Evolutionary conservation across 30 jellyfish, hydroid and myxozoan genomes (phyloP), one percentile per base, ranked within the genome.

Genomic region (Aurelia sp.): DNA sequence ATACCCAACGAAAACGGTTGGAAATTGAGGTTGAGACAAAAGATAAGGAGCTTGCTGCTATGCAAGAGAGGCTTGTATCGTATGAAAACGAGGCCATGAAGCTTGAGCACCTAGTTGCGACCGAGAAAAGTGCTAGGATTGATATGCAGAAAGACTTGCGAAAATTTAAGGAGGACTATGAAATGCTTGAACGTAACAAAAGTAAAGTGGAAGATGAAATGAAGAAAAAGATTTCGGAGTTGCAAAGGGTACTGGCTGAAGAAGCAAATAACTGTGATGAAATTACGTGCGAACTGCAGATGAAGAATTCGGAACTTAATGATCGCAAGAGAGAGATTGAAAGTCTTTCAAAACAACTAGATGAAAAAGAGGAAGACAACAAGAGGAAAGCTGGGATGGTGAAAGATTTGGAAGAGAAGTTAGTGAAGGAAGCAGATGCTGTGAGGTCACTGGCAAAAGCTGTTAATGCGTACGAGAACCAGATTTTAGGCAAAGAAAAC

Each of bases 21-120:
- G 71, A 74, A 74, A 19, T 41, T 12, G 85, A 50, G 31, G 44
- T 55, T 6, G 85, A 74, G 55, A 70, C 55, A 16, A 74, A 74
- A 23, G 85, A 74, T 11, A 74, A 74, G 0, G 85, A 74, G 66
- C 8, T 74, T 11, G 4, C 37, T 44, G 66, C 53, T n/a, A 6
- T 74, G 66, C 41, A 62, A 4, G 27, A 53, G 50, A 74, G 61
- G 37, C n/a, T 74, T 13, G 35, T 4, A n/a, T 20, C 58, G 74
- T 74, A 55, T 53, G 85, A 74, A 22, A 60, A 74, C 11, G 74
- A 74, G 44, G 22, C 50, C 10, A 55, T 18, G 18, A 52, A 5
- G 18, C 30, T 74, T 4, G 50, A 74, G 37, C 73, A 55, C 5
- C 73, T 6, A n/a, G 55, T 74, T 53, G 85, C 55, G n/a, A 20